phyloP scores from a whole-genome alignment of 2,113 vertebrate species.

The Chamaetylas fuelleborni region DNA sequence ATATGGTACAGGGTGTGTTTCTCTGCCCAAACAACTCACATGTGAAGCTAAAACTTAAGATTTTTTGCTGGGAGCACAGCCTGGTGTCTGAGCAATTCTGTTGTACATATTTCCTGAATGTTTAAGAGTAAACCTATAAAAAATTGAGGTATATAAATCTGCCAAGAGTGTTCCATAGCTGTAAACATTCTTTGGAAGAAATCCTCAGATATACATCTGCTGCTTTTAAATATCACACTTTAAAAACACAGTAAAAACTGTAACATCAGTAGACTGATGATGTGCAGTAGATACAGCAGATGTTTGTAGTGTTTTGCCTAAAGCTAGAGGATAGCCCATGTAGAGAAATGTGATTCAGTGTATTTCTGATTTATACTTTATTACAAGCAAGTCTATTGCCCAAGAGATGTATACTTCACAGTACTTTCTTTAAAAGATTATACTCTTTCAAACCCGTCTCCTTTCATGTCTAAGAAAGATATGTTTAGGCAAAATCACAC shows the following conservation, averaged over 20 bases:
- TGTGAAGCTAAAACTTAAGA: not conserved
- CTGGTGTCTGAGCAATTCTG: not conserved
- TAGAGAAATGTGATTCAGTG: conserved; percentile 22
- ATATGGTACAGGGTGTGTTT: not conserved
- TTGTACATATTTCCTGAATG: not conserved
- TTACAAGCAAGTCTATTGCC: conserved; percentile 46
- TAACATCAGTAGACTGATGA: not conserved
- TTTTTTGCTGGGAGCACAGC: not conserved
- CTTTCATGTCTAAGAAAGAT: not conserved
- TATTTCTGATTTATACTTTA: conserved; percentile 63
- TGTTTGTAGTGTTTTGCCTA: conserved; percentile 36
- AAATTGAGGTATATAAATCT: not conserved
- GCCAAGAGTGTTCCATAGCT: not conserved
- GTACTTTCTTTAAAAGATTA: conserved; percentile 32
- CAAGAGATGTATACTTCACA: conserved; percentile 7
- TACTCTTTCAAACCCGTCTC: not conserved
- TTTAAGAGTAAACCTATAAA: not conserved
- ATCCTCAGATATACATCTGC: not conserved
- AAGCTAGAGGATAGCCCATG: conserved; percentile 11
- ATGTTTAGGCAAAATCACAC: not conserved
- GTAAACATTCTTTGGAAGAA: not conserved
- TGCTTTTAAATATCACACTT: conserved; percentile 18
- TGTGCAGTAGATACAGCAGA: not conserved
- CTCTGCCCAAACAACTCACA: not conserved
- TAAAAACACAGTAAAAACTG: not conserved